phyloP scores from a whole-genome alignment of 2,888 invertebrate genomes.

The Altica lythri region DNA sequence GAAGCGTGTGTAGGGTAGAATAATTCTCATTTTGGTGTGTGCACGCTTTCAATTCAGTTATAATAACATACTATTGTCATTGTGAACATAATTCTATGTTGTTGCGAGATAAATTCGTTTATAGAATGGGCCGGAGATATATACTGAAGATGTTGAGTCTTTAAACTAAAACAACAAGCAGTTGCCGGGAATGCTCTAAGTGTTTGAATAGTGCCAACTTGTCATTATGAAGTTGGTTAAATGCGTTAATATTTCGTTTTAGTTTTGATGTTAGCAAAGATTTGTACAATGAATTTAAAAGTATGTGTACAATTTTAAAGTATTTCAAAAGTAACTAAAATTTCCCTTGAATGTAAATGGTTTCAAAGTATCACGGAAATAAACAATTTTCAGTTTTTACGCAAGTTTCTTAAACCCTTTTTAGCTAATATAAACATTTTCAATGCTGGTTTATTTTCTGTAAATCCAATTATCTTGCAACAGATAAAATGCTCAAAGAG shows the following conservation, averaged over 20 bases:
- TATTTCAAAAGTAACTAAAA: no score
- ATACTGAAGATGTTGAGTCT: slow-evolving; percentile 40
- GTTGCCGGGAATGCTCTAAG: slow-evolving; percentile 40
- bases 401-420: no score
- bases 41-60: slow-evolving; percentile 52
- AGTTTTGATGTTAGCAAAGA: slow-evolving; percentile 7
- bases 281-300: no score
- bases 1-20: slow-evolving; percentile 39
- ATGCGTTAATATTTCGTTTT: slow-evolving; percentile 17
- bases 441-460: no score
- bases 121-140: slow-evolving; percentile 49
- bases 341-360: no score
- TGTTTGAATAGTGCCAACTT: slow-evolving; percentile 50
- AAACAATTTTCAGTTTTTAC: no score
- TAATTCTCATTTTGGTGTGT: slow-evolving; percentile 43
- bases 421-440: no score
- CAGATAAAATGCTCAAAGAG: no score
- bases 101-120: slow-evolving; percentile 54
- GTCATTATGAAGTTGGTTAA: slow-evolving; percentile 44
- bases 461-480: no score
- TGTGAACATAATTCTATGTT: slow-evolving; percentile 54
- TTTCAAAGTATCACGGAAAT: no score
- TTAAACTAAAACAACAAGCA: slow-evolving; percentile 46
- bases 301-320: no score
- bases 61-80: slow-evolving; percentile 53